Base-by-base conservation (phyloP, 2,113 vertebrate genomes). In the Benitochromis conjunctus region DNA sequence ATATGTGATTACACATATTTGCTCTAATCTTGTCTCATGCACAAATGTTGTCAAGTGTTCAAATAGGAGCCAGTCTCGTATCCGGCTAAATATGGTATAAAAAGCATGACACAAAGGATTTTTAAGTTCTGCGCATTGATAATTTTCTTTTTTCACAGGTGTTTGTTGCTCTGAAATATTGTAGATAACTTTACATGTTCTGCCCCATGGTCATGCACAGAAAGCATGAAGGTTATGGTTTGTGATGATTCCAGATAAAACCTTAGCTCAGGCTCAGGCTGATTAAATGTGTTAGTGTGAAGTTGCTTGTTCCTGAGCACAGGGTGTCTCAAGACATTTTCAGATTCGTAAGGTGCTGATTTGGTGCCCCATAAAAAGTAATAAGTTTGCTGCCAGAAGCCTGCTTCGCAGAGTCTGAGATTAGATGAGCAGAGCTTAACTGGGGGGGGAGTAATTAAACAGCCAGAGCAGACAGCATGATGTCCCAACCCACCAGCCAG, bases 1-100 rank as follows among this genome's bases (percentile, higher is more conserved):
- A 90, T 91, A 82, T 77, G 54, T 83, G 88, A 92, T 83, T 41
- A 71, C 34, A 4, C 48, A 64, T 7, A 56, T 38, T 19, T 18
- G 36, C 41, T 29, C 34, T 43, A 51, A 13, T 60, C 24, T 71
- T 71, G 71, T 69, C 26, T 55, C 13, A 19, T 14, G 18, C 21
- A 24, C 4, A 16, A 78, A 8, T 51, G 13, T 36, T 29, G 48
- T 80, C 11, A 64, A 81, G 19, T 26, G 74, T 84, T 57, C 26
- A 53, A 55, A 6, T 4, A 29, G 5, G 13, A 54, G 36, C 26
- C 36, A 13, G 34, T 14, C 6, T 83, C 46, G 9, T 11, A 64
- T 81, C 31, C 26, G 16, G 3, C 19, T 12, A n/a, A 57, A 18
- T 6, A n/a, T n/a, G n/a, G n/a, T n/a, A 5, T 34, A 34, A 34